phyloP scores from a whole-genome alignment of 2,113 vertebrate species.

The Platichthys stellatus region DNA sequence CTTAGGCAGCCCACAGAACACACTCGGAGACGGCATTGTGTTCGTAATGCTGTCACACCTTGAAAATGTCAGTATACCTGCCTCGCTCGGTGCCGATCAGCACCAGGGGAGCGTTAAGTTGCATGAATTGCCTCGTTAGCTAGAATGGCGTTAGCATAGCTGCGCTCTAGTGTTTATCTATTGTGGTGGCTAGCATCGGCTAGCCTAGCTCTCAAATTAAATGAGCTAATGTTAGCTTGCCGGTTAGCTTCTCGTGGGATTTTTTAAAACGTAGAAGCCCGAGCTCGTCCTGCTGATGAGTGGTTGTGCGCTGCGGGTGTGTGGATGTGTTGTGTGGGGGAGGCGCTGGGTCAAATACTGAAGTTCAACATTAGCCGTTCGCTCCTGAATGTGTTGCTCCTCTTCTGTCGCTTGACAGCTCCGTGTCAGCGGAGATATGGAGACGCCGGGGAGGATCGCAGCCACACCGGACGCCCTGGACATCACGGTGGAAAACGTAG shows the following conservation, averaged over 20 bases:
- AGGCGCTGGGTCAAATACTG: background rate
- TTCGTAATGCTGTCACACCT: conserved; percentile 12
- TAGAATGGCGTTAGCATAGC: conserved; percentile 57
- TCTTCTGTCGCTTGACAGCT: conserved; percentile 76
- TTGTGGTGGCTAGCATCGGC: conserved; percentile 41
- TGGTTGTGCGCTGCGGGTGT: background rate
- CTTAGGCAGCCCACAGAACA: background rate
- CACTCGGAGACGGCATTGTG: background rate
- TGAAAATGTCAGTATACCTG: background rate
- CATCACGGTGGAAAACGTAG: conserved; percentile 97
- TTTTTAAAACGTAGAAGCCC: background rate
- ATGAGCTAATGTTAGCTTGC: conserved; percentile 66
- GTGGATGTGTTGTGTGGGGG: background rate
- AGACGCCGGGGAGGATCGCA: conserved; percentile 78
- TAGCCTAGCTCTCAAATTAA: conserved; percentile 34
- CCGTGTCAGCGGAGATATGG: conserved; percentile 74
- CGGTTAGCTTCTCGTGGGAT: conserved; percentile 63
- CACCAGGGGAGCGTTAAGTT: conserved; percentile 26
- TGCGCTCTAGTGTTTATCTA: conserved; percentile 31
- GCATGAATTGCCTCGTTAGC: conserved; percentile 58
- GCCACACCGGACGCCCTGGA: conserved; percentile 84
- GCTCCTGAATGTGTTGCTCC: conserved; percentile 48
- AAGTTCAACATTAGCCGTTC: background rate
- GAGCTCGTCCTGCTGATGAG: background rate
- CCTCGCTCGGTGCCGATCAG: conserved; percentile 2